phyloP scores from a whole-genome alignment of 2,113 vertebrate species.

The Morone saxatilis region DNA sequence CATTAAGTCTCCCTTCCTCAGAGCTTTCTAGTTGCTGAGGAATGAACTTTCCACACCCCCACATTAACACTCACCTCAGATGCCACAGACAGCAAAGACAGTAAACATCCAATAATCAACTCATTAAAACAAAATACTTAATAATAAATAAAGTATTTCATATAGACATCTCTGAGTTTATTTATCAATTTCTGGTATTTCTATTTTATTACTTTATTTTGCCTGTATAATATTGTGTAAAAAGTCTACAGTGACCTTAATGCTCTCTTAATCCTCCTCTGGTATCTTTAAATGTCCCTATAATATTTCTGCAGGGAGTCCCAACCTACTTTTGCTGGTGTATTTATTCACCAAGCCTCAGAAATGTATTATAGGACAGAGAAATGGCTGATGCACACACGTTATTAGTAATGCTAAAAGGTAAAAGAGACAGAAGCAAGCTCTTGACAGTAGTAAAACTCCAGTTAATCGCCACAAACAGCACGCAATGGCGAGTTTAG shows the following conservation, averaged over 20 bases:
- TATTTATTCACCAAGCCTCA: background rate
- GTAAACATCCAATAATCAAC: conserved; percentile 20
- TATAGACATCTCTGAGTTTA: background rate
- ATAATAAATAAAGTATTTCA: background rate
- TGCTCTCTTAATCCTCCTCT: background rate
- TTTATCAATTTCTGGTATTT: background rate
- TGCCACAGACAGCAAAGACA: background rate
- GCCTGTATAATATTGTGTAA: background rate
- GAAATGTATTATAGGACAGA: background rate
- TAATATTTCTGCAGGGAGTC: background rate
- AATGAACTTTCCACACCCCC: conserved; percentile 59
- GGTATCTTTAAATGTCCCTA: background rate
- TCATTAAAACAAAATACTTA: background rate
- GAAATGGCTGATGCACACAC: background rate
- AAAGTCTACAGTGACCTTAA: background rate
- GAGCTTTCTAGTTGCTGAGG: conserved; percentile 65
- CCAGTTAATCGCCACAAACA: background rate
- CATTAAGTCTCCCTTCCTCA: conserved; percentile 70
- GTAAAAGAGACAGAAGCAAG: background rate
- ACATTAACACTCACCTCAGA: conserved; percentile 31
- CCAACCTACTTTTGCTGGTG: background rate
- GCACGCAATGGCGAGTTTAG: background rate
- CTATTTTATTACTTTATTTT: background rate
- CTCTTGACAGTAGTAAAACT: background rate
- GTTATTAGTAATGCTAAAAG: no score